Evolutionary conservation across 53 echinoderm and acorn worm species (phyloP).

Genomic region (Mesocentrotus franciscanus): DNA sequence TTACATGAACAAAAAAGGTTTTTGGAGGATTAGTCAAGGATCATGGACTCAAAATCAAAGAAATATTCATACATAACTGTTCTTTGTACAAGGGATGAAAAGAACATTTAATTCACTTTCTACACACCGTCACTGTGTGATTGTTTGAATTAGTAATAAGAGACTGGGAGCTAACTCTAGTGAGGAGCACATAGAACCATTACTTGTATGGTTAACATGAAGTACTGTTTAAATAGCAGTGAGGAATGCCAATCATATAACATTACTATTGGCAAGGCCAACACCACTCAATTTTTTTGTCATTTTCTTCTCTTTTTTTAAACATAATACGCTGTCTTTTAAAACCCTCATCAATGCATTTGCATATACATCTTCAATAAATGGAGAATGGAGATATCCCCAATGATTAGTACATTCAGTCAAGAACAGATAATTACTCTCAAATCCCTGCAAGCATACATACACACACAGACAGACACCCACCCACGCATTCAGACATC

Average conservation of each 20-base stretch:
- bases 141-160: constrained; percentile 11
- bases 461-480: constrained; percentile 24
- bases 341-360: constrained; percentile 59
- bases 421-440: constrained; percentile 59
- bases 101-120: neutral
- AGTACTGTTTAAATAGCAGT: constrained; percentile 71
- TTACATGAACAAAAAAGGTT: neutral
- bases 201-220: constrained; percentile 64
- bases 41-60: neutral
- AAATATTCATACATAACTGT: neutral
- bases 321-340: constrained; percentile 41
- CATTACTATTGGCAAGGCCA: constrained; percentile 66
- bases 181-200: constrained; percentile 64
- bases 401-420: constrained; percentile 67
- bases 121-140: neutral
- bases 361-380: constrained; percentile 67
- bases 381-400: constrained; percentile 54
- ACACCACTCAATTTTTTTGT: constrained; percentile 64
- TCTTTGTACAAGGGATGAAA: neutral
- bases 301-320: constrained; percentile 44
- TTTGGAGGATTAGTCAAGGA: neutral
- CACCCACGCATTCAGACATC: constrained; percentile 25
- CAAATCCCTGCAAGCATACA: constrained; percentile 51
- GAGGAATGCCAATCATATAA: constrained; percentile 68
- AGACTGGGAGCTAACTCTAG: constrained; percentile 13